These are phyloP conservation scores for Excalfactoria chinensis DNA, from an alignment of 2,113 vertebrate genomes.

Conservation along the genomic window DNA sequence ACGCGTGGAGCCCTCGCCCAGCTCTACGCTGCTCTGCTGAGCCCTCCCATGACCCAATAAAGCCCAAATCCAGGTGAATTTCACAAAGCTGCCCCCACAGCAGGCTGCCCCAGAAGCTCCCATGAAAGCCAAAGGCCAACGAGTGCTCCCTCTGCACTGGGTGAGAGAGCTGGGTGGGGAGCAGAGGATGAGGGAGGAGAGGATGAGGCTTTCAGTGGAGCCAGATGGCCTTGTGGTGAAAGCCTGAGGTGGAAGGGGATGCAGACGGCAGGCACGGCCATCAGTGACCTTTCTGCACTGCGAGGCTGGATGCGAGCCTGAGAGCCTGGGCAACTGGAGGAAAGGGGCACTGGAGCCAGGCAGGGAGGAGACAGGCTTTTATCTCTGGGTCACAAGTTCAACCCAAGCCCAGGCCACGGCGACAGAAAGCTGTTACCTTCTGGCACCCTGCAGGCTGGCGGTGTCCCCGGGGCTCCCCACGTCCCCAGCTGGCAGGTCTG, in stretches of 20 bases:
- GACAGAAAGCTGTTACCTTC: conserved; percentile 36
- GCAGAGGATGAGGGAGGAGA: not conserved
- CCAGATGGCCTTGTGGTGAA: not conserved
- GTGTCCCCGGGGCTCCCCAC: not conserved
- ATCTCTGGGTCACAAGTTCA: conserved; percentile 49
- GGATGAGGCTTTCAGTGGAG: not conserved
- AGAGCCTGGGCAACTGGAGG: not conserved
- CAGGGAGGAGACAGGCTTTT: not conserved
- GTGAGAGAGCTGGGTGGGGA: not conserved
- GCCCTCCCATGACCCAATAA: not conserved
- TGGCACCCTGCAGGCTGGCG: conserved; percentile 34
- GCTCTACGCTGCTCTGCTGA: not conserved
- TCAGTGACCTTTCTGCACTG: not conserved
- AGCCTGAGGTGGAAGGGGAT: not conserved
- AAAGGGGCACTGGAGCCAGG: not conserved
- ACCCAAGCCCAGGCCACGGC: not conserved
- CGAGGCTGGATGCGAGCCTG: not conserved
- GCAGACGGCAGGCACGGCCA: not conserved
- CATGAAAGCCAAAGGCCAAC: not conserved
- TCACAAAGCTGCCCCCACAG: not conserved
- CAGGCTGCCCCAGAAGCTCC: not conserved
- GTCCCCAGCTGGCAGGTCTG: not conserved
- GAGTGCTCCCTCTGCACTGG: not conserved
- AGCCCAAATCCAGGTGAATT: not conserved
- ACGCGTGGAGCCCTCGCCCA: not conserved